Percentiles rank a stretch among this genome's conserved stretches.
Evolutionary conservation across 2,888 invertebrate genomes (phyloP).

Genomic region (Plebejus argus): DNA sequence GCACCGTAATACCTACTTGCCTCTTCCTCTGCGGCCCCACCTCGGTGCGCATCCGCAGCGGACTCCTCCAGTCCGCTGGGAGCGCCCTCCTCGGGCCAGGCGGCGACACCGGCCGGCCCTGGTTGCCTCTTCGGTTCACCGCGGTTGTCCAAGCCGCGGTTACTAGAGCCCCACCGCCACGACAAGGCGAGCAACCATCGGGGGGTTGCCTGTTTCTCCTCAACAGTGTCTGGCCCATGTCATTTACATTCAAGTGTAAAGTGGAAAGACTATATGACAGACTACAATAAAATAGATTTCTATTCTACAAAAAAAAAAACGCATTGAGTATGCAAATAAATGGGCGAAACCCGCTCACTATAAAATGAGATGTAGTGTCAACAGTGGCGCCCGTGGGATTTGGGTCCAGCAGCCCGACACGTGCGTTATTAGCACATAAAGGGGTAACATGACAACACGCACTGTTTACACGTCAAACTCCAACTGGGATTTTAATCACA

Average conservation of each 20-base stretch:
- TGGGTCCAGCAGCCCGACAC: constrained; percentile 2
- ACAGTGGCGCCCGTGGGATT: not conserved
- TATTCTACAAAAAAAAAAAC: not conserved
- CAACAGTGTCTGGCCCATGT: no score
- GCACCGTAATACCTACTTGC: no score
- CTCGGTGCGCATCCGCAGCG: no score
- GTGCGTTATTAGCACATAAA: constrained; percentile 26
- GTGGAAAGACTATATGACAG: not conserved
- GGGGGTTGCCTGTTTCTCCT: no score
- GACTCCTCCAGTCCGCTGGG: no score
- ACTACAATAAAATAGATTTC: not conserved
- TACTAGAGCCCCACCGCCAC: no score
- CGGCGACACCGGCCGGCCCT: no score
- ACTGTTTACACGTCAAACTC: constrained; percentile 50
- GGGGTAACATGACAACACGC: constrained; percentile 31
- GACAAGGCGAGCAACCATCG: no score
- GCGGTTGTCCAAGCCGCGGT: no score
- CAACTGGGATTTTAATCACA: constrained; percentile 49
- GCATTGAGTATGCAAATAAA: not conserved
- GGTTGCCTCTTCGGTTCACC: no score
- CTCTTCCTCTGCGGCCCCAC: no score
- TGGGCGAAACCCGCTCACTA: not conserved
- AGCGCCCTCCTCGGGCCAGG: no score
- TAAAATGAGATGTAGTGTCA: constrained; percentile 17
- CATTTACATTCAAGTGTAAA: not conserved